Base-by-base conservation (phyloP, 2,888 invertebrate species). In the Crepidodera aurea region DNA sequence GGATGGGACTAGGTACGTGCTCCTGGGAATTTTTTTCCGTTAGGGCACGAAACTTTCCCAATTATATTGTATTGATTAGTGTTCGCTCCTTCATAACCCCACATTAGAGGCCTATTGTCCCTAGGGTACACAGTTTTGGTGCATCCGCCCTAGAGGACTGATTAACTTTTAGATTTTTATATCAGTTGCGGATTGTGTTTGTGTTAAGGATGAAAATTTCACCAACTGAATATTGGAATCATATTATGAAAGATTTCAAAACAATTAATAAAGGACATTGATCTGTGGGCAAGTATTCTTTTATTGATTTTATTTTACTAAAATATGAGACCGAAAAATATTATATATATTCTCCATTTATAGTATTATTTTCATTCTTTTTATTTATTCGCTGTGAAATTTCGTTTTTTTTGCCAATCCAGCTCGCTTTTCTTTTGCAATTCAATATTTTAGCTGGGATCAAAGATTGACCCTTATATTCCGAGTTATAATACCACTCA, bases 61-160 rank as follows among this genome's bases (percentile, higher is more conserved):
- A 48, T 48, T 48, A 48, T 48, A 48, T 48, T 48, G 48, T 48
- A 48, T 48, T 48, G 48, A 48, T 48, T 29, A 48, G 48, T 48
- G 16, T 48, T 48, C 27, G 27, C 27, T 48, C 13, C 48, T 48
- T 27, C 48, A 48, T 48, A 48, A 48, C 22, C 46, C 12, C 46
- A 46, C 48, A 48, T 48, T 48, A 48, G 29, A 48, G 16, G 48
- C 27, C 27, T 48, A 48, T 48, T 48, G 48, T 48, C 48, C 48
- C 48, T 22, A 1, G 48, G 27, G 48, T 27, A 16, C 6, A 48
- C 48, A 27, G 25, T 48, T 48, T 48, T 48, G 48, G 27, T 27
- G 48, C 48, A 48, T 48, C 48, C 27, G 2, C 29, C 27, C 48
- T 48, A 1, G 8, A 48, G 27, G 48, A 25, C 13, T 29, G 48